These are phyloP conservation scores for Drosophila siamana DNA, from an alignment of 2,888 invertebrate species.

Conservation along the genomic window DNA sequence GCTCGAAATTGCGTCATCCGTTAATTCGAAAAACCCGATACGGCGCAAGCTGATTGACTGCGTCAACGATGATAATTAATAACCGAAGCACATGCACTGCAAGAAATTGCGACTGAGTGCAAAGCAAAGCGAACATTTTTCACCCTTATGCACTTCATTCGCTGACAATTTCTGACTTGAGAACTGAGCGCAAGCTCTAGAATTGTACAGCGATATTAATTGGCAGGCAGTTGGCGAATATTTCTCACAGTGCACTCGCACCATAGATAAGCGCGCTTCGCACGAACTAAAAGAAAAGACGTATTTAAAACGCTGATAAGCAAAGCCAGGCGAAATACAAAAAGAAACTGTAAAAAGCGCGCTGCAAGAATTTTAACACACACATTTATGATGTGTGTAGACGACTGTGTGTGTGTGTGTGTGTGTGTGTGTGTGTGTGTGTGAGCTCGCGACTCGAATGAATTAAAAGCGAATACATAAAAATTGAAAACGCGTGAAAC, in stretches of 20 bases:
- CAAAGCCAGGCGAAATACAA: slow-evolving; percentile 21
- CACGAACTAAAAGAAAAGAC: slow-evolving; percentile 73
- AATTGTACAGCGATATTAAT: too few relatives aligned
- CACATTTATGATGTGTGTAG: slow-evolving; percentile 12
- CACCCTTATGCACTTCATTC: too few relatives aligned
- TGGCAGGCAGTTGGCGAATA: not conserved
- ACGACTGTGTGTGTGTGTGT: slow-evolving; percentile 19
- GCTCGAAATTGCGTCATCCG: slow-evolving; percentile 69
- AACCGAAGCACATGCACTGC: slow-evolving; percentile 47
- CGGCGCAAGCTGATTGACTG: slow-evolving; percentile 30
- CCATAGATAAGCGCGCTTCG: slow-evolving; percentile 59
- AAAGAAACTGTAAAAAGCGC: slow-evolving; percentile 59
- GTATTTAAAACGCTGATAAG: slow-evolving; percentile 75
- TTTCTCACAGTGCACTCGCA: slow-evolving; percentile 31
- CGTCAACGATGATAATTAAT: slow-evolving; percentile 58
- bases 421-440: slow-evolving; percentile 15
- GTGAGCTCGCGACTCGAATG: too few relatives aligned
- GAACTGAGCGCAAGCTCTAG: too few relatives aligned
- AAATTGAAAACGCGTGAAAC: slow-evolving; percentile 72
- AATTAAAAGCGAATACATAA: slow-evolving; percentile 67
- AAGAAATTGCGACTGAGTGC: slow-evolving; percentile 7
- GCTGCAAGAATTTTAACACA: slow-evolving; percentile 70
- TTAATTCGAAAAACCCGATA: slow-evolving; percentile 56
- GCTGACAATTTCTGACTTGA: too few relatives aligned
- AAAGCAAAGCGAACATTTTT: too few relatives aligned